Percentiles rank a stretch among this genome's conserved stretches.
phyloP scores from a whole-genome alignment of 2,888 invertebrate genomes.

The Dromius quadrimaculatus region DNA sequence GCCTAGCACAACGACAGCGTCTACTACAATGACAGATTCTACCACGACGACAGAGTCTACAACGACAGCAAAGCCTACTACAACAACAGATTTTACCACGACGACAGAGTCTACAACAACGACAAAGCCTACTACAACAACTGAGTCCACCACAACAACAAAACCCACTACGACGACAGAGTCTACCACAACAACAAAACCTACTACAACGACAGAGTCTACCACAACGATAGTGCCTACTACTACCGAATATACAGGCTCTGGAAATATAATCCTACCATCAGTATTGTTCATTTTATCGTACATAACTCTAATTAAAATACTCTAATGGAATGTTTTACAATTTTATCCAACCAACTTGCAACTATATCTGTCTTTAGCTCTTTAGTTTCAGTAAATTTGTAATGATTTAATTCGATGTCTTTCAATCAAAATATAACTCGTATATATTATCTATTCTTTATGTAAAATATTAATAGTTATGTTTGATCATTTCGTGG shows the following conservation, averaged over 20 bases:
- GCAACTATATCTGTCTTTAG: too few species aligned
- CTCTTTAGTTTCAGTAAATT: too few species aligned
- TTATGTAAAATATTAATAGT: too few species aligned
- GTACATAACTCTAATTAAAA: background rate
- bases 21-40: too few species aligned
- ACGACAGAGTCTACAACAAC: background rate
- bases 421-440: too few species aligned
- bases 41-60: background rate
- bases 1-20: background rate
- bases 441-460: too few species aligned
- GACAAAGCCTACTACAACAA: background rate
- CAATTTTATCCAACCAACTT: too few species aligned
- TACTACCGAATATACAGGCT: background rate
- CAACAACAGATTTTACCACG: background rate
- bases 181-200: background rate
- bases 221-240: background rate
- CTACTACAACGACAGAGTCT: background rate
- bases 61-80: background rate
- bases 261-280: background rate
- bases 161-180: background rate
- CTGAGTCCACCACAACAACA: background rate
- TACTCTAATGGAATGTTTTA: background rate
- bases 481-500: too few species aligned
- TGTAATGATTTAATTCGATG: too few species aligned
- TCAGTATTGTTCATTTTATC: conserved; percentile 1